Conservation (phyloP, 2,888 invertebrate species). For the Drosophila fungiperda region DNA sequence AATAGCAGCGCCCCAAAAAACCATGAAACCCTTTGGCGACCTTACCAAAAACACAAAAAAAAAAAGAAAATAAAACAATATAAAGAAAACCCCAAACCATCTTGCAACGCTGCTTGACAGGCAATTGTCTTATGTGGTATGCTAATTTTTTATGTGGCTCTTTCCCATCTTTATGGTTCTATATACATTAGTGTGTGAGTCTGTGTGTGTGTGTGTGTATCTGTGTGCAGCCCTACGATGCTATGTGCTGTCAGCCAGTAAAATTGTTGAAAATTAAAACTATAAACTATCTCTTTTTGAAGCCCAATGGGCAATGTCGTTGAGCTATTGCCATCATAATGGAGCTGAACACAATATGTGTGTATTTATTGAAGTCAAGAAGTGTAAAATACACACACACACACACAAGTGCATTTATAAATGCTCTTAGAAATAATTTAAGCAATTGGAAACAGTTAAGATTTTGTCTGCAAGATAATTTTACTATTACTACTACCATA, state of each 20-base stretch:
- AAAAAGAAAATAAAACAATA: neutral
- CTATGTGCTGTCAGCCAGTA: constrained; percentile 48
- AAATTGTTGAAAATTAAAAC: constrained; percentile 74
- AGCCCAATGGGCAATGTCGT: constrained; percentile 49
- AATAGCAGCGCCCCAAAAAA: constrained; percentile 51
- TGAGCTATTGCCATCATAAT: constrained; percentile 67
- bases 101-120: constrained; percentile 65
- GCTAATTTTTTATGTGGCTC: constrained; percentile 66
- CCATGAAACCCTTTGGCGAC: constrained; percentile 62
- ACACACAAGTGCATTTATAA: constrained; percentile 9
- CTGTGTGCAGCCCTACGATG: constrained; percentile 2
- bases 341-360: constrained; percentile 38
- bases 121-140: constrained; percentile 78
- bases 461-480: constrained; percentile 3
- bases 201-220: neutral
- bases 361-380: constrained; percentile 26
- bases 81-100: constrained; percentile 34
- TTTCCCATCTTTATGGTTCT: constrained; percentile 32
- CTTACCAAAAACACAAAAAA: constrained; percentile 29
- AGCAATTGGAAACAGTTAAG: constrained; percentile 13
- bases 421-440: constrained; percentile 19
- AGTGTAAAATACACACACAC: neutral
- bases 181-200: neutral
- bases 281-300: constrained; percentile 69
- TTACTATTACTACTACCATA: neutral